Percentiles rank a stretch among this genome's conserved stretches.
Conservation (phyloP, 2,113 vertebrate genomes). For the Oophaga pumilio region DNA sequence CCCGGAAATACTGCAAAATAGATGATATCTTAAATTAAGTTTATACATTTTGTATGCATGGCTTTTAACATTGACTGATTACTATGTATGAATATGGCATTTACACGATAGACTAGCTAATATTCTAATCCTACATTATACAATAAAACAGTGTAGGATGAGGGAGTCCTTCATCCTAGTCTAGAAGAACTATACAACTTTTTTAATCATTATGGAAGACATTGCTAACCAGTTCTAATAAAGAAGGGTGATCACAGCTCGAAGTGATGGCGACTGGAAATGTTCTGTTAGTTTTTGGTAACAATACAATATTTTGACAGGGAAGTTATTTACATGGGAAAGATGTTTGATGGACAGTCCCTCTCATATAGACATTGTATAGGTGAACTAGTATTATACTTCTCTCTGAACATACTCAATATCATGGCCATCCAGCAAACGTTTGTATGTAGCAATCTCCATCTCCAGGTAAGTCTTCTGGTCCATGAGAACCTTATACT, state of each 20-base stretch:
- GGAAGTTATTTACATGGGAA: too few species aligned
- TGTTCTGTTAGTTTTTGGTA: too few species aligned
- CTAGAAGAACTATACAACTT: too few species aligned
- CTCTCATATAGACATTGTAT: too few species aligned
- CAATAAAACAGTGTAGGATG: too few species aligned
- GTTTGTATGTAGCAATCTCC: slow-evolving; percentile 54
- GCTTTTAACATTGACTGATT: background rate
- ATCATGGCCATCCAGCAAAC: slow-evolving; percentile 44
- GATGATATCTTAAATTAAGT: background rate
- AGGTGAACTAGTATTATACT: background rate
- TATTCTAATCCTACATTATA: background rate
- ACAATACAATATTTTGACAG: too few species aligned
- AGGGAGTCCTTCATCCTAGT: too few species aligned
- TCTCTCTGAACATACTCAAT: background rate
- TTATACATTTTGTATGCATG: background rate
- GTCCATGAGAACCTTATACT: slow-evolving; percentile 69
- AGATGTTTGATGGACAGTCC: too few species aligned
- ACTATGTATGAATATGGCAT: background rate
- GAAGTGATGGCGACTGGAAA: too few species aligned
- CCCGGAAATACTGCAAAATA: background rate
- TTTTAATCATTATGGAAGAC: too few species aligned
- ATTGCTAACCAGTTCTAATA: too few species aligned
- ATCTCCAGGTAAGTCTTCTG: slow-evolving; percentile 52
- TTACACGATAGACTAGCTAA: background rate
- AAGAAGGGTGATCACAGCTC: too few species aligned